A percentile compares a stretch with the other conserved stretches of the same genome.
These are phyloP conservation scores for Callosobruchus maculatus DNA, from an alignment of 2,888 invertebrate genomes.

Conservation along the genomic window DNA sequence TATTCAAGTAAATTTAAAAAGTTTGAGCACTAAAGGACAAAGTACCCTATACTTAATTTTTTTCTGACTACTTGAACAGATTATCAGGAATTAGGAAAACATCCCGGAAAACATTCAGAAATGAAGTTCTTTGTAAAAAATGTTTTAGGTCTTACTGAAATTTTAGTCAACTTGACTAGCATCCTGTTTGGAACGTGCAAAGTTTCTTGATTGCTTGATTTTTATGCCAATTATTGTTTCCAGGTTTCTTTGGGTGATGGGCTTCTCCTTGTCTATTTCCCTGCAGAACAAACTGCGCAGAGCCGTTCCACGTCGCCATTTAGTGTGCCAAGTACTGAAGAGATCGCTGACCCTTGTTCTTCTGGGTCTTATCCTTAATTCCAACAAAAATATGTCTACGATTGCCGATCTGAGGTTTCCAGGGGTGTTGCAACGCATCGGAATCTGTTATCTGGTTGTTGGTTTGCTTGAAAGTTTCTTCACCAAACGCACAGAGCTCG, in stretches of 20 bases:
- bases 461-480: slow-evolving; percentile 62
- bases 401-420: slow-evolving; percentile 61
- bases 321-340: slow-evolving; percentile 52
- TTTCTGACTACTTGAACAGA: too few relatives aligned
- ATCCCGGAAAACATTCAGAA: too few relatives aligned
- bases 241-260: slow-evolving; percentile 88
- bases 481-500: slow-evolving; percentile 44
- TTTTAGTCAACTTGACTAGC: too few relatives aligned
- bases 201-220: too few relatives aligned
- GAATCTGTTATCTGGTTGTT: slow-evolving; percentile 71
- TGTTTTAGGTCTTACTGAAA: too few relatives aligned
- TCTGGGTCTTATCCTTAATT: slow-evolving; percentile 63
- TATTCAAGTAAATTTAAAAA: too few relatives aligned
- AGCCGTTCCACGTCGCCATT: slow-evolving; percentile 55
- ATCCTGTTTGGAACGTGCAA: too few relatives aligned
- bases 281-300: slow-evolving; percentile 66
- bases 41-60: too few relatives aligned
- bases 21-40: too few relatives aligned
- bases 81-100: too few relatives aligned
- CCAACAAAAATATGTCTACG: slow-evolving; percentile 49
- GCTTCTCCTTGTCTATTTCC: slow-evolving; percentile 71
- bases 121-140: too few relatives aligned
- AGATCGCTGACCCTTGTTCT: slow-evolving; percentile 60
- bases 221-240: not conserved
- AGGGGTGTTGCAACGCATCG: slow-evolving; percentile 82